phyloP scores from a whole-genome alignment of 2,888 invertebrate genomes.

The Yponomeuta evonymella region DNA sequence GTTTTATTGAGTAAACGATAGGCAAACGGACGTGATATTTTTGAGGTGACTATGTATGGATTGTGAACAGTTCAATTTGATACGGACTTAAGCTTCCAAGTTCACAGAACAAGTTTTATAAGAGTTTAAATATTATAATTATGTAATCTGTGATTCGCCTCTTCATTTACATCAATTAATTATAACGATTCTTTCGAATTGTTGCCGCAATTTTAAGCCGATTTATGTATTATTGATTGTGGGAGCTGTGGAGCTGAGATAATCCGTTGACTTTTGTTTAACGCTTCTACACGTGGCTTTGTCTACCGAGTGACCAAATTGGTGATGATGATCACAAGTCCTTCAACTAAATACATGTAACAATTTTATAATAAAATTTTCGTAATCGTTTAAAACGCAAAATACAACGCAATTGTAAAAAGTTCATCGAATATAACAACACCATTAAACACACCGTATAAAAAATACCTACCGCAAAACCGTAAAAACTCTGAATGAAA shows the following conservation, averaged over 20 bases:
- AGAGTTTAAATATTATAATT: background rate
- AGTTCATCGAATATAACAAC: too few relatives aligned
- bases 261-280: background rate
- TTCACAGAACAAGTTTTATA: background rate
- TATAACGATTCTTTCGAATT: background rate
- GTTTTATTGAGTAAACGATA: background rate
- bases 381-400: too few relatives aligned
- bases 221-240: constrained; percentile 1
- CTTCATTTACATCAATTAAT: background rate
- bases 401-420: too few relatives aligned
- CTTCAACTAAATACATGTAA: too few relatives aligned
- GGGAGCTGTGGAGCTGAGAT: background rate
- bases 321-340: background rate
- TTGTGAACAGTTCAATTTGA: background rate
- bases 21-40: too few relatives aligned
- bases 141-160: background rate
- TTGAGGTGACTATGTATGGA: background rate
- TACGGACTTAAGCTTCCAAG: background rate
- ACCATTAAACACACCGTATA: too few relatives aligned
- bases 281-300: background rate
- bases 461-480: too few relatives aligned
- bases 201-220: constrained; percentile 2
- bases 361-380: too few relatives aligned
- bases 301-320: background rate
- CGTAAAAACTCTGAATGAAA: background rate